Evolutionary conservation across 2,888 invertebrate genomes (phyloP).

Genomic region (Piscicola geometra): DNA sequence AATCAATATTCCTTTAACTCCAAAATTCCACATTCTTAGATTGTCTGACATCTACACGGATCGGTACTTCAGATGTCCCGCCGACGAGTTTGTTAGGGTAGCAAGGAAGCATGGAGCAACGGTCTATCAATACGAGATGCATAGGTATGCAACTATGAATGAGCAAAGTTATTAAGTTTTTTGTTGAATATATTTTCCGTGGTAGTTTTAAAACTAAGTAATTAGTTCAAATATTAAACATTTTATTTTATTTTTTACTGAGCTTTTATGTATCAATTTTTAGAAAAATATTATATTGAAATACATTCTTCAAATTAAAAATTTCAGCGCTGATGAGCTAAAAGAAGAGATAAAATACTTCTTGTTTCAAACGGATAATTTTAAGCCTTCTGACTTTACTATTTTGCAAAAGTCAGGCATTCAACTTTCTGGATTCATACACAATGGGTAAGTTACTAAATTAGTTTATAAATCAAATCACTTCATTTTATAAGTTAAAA

Average conservation of each 20-base stretch:
- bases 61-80: slow-evolving; percentile 26
- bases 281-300: not conserved
- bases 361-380: not conserved
- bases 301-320: not conserved
- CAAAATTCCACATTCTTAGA: too few species aligned
- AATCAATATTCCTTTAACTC: too few species aligned
- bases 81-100: not conserved
- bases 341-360: not conserved
- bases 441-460: not conserved
- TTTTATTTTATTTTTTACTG: too few species aligned
- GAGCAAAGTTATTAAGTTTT: too few species aligned
- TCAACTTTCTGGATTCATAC: not conserved
- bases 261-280: too few species aligned
- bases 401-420: not conserved
- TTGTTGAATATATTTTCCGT: not conserved
- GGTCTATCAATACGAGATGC: slow-evolving; percentile 17
- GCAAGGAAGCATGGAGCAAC: slow-evolving; percentile 12
- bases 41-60: not conserved
- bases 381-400: not conserved
- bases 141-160: not conserved
- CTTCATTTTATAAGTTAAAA: not conserved
- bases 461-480: too few species aligned
- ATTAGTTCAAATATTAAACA: not conserved
- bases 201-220: not conserved
- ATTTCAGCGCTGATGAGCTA: too few species aligned